Base-by-base conservation (phyloP, 1,140 invertebrate species). In the Drosophila tristis region DNA sequence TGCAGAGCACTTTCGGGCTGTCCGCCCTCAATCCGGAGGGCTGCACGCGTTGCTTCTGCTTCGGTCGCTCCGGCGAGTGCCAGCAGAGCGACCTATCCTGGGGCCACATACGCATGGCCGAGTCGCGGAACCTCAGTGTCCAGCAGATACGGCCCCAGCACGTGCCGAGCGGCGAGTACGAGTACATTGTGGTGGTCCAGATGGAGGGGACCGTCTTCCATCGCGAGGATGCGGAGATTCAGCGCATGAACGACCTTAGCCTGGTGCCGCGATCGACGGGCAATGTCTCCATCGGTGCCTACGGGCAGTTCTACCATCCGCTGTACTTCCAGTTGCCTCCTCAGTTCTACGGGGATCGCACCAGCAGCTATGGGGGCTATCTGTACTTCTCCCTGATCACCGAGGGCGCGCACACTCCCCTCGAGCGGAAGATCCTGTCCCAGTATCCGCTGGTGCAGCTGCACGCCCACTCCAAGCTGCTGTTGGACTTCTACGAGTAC, bases 41-140 rank as follows among this genome's bases (percentile, higher is more conserved):
- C 4, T 98, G 97, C 90, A 97, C 96, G 0, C 94, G 96, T 65
- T 98, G 97, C 91, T 98, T 97, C 93, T 98, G 97, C 92, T 98
- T 98, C 87, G 96, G 96, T 0, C 93, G 97, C 78, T 95, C 96
- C 8, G 94, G 94, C 0, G 92, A 94, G 42, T 98, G 97, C 90
- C 94, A 94, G 43, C 96, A 97, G 90, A 96, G 96, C 5, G 94
- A 94, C 16, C 95, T 96, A 43, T 95, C 95, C 13, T 96, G 97
- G 94, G 95, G 95, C 4, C 95, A 96, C 81, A 92, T 96, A 45
- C 93, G 95, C 71, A 93, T 95, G 29, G 86, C 94, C 51, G 92
- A 94, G 45, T 93, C 94, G 0, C 92, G 95, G 50, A 92, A 93
- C 29, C 90, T 96, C 5, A 92, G 92, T 48, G 92, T 95, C 44